These are phyloP conservation scores for Drosophila demipolita DNA, from an alignment of 2,888 invertebrate species.

Conservation along the genomic window DNA sequence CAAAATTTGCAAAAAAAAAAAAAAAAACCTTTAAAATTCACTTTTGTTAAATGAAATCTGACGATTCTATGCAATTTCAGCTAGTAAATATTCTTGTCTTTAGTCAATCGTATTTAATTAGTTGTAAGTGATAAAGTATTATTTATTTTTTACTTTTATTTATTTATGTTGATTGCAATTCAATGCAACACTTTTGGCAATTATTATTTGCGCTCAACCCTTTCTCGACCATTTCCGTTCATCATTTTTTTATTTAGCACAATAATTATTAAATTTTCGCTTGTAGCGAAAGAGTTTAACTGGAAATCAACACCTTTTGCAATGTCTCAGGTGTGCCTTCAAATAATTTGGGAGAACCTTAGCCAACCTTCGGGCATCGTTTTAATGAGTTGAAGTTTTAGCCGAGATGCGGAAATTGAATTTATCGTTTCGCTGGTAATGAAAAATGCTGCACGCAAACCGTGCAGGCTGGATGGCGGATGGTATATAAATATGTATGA, in stretches of 20 bases:
- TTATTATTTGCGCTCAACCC: no score
- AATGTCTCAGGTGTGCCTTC: slow-evolving; percentile 19
- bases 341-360: slow-evolving; percentile 7
- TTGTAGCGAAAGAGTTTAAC: slow-evolving; percentile 7
- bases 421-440: slow-evolving; percentile 40
- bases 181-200: no score
- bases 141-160: no score
- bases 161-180: no score
- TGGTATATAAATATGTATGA: neutral
- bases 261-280: neutral
- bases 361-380: slow-evolving; percentile 27
- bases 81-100: no score
- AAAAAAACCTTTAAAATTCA: no score
- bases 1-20: no score
- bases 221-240: neutral
- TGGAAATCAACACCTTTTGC: slow-evolving; percentile 12
- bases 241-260: neutral
- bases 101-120: no score
- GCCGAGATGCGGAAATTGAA: slow-evolving; percentile 42
- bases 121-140: no score
- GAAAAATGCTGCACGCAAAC: slow-evolving; percentile 33
- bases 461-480: no score
- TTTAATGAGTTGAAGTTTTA: slow-evolving; percentile 58
- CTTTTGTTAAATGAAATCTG: no score
- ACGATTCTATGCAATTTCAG: no score